Evolutionary conservation across 2,113 vertebrate genomes (phyloP).

Genomic region (Anolis carolinensis): DNA sequence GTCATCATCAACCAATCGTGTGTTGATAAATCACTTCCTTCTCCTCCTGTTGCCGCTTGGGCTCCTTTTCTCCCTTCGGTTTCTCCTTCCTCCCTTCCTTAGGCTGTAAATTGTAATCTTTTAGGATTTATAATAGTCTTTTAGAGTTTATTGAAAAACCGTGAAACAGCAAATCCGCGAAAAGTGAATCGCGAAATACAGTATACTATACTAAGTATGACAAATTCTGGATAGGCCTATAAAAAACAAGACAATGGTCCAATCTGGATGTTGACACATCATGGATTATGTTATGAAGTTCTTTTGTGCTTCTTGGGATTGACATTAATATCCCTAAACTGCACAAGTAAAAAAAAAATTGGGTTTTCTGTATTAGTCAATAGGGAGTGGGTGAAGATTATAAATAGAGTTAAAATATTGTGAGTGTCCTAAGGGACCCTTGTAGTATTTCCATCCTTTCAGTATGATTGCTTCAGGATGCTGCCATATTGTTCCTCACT

Average conservation of each 20-base stretch:
- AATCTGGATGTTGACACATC: background rate
- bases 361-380: background rate
- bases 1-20: too few species aligned
- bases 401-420: background rate
- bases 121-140: too few species aligned
- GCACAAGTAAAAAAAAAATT: conserved; percentile 12
- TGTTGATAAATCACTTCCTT: too few species aligned
- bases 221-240: background rate
- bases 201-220: background rate
- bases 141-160: too few species aligned
- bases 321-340: conserved; percentile 32
- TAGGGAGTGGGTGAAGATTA: background rate
- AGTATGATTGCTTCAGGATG: too few species aligned
- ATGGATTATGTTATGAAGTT: background rate
- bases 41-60: too few species aligned
- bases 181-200: too few species aligned
- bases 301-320: background rate
- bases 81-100: too few species aligned
- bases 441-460: background rate
- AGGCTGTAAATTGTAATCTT: too few species aligned
- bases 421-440: too few species aligned
- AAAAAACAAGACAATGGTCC: background rate
- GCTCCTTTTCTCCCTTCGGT: too few species aligned
- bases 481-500: background rate
- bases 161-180: too few species aligned